Evolutionary conservation across 2,797 vertebrate species (phyloP), one percentile per base, ranked within the genome.

Genomic region (Alcedo atthis): DNA sequence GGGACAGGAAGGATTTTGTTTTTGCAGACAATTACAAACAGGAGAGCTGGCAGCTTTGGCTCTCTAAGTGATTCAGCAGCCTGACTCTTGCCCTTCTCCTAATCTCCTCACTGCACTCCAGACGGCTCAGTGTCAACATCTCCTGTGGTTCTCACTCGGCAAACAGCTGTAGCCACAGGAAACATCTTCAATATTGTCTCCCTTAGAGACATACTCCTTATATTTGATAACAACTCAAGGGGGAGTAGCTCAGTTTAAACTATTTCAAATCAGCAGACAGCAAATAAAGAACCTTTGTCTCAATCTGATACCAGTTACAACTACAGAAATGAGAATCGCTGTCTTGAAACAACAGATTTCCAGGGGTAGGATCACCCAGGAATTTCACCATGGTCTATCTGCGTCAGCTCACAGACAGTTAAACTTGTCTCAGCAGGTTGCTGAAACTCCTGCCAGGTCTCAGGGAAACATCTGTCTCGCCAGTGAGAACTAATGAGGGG

Each of bases 31-130:
- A 26, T 69, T 58, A 26, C 33, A 93, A 6, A 88, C 87, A 92
- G 91, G 54, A 76, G 54, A 85, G 42, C 15, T 94, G 93, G 75
- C 79, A 90, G 59, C n/a, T 93, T 88, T 95, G 74, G 76, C 63
- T 89, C 64, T 87, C 62, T 82, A 22, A 80, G 16, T 18, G 33
- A 96, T 64, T 24, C 63, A 91, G 32, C 53, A 76, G 70, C 35
- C 16, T 88, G 53, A 93, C 43, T 75, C 61, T 78, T 94, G 70
- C 21, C 28, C 54, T 89, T 85, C 48, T 93, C 15, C 55, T 85
- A 91, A 74, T 90, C 66, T 85, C 33, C 30, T 89, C 3, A 2
- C 30, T 80, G 19, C 53, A 66, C 35, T 82, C 69, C 89, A 55
- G 43, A 74, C 4, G 45, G 24, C 69, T 68, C 74, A 79, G 22